A percentile compares a stretch with the other conserved stretches of the same genome.
These are phyloP conservation scores for Ericerus pela DNA, from an alignment of 1,140 invertebrate species.

Conservation along the genomic window DNA sequence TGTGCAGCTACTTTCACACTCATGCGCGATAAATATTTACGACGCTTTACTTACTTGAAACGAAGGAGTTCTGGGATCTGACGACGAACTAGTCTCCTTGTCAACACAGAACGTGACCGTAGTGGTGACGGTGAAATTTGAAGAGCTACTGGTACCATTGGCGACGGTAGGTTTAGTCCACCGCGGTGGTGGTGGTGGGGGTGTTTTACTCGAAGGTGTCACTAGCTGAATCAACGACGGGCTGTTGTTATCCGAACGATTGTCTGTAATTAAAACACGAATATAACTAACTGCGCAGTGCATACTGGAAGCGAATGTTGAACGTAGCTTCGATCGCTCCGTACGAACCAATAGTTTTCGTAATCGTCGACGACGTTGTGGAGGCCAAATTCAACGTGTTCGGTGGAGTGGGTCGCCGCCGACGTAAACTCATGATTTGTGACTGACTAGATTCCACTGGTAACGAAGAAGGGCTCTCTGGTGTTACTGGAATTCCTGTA, in stretches of 20 bases:
- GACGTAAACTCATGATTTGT: neutral
- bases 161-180: conserved; percentile 37
- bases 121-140: conserved; percentile 63
- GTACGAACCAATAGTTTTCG: too few species aligned
- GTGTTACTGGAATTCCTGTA: neutral
- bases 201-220: conserved; percentile 34
- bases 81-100: conserved; percentile 30
- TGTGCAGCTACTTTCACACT: too few species aligned
- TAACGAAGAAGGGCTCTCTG: conserved; percentile 7
- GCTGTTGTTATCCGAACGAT: neutral
- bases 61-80: neutral
- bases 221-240: neutral
- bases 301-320: too few species aligned
- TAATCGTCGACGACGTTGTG: conserved; percentile 11
- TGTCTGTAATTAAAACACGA: neutral
- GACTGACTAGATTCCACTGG: conserved; percentile 9
- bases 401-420: conserved; percentile 57
- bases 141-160: conserved; percentile 27
- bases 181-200: conserved; percentile 44
- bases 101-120: conserved; percentile 67
- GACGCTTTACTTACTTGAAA: conserved; percentile 15
- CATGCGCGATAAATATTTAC: too few species aligned
- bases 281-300: too few species aligned
- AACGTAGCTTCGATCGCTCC: too few species aligned
- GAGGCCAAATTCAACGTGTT: conserved; percentile 56